phyloP scores from a whole-genome alignment of 2,888 invertebrate species.

The Eudiplozoon nipponicum region DNA sequence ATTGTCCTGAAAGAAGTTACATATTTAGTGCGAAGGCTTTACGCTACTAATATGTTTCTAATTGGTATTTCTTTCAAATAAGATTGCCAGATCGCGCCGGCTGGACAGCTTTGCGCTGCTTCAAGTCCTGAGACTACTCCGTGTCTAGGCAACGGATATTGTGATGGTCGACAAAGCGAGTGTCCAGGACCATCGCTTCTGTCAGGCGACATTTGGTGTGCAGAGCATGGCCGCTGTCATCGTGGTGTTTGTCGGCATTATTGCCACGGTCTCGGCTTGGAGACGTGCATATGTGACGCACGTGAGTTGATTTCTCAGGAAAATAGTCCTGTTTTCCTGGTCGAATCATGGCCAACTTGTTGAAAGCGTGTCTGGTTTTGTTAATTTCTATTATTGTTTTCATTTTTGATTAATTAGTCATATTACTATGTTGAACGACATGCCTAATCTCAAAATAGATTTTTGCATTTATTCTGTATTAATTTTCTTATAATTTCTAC shows the following conservation, averaged over 20 bases:
- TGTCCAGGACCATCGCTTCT: slow-evolving; percentile 57
- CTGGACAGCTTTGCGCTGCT: slow-evolving; percentile 5
- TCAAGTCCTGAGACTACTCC: slow-evolving; percentile 10
- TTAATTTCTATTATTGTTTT: too few relatives aligned
- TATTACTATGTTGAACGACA: too few relatives aligned
- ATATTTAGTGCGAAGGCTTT: too few relatives aligned
- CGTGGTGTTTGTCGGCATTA: slow-evolving; percentile 67
- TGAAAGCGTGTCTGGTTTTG: too few relatives aligned
- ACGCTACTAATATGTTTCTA: too few relatives aligned
- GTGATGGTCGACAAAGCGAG: slow-evolving; percentile 38
- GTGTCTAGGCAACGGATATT: slow-evolving; percentile 1
- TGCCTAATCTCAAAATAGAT: too few relatives aligned
- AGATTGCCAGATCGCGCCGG: slow-evolving; percentile 4
- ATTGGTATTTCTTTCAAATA: too few relatives aligned
- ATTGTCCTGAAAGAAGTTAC: too few relatives aligned
- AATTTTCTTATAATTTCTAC: too few relatives aligned
- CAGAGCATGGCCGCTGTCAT: slow-evolving; percentile 45
- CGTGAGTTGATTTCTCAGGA: slow-evolving; percentile 32
- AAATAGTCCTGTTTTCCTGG: slow-evolving; percentile 3
- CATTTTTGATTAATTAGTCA: too few relatives aligned
- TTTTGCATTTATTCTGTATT: too few relatives aligned
- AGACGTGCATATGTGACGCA: slow-evolving; percentile 80
- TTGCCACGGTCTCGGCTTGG: slow-evolving; percentile 57
- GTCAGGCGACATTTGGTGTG: slow-evolving; percentile 56
- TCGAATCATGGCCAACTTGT: too few relatives aligned